Percentiles rank a stretch among this genome's conserved stretches.
Conservation (phyloP, 2,888 invertebrate genomes). For the Parapristionchus giblindavisi region DNA sequence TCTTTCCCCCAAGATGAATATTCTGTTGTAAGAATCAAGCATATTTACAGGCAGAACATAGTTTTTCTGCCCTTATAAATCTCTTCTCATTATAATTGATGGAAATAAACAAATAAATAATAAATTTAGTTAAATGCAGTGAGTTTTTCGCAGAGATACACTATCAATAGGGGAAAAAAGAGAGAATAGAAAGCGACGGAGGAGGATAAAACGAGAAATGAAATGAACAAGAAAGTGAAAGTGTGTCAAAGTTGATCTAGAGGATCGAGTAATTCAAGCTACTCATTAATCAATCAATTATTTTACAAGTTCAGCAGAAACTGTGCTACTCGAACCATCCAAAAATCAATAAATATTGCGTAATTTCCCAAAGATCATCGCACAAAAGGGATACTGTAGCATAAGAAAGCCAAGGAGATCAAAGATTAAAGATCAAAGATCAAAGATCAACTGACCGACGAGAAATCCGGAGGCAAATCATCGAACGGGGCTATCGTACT, state of each 20-base stretch:
- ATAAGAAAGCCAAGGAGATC: not conserved
- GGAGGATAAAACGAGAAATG: conserved; percentile 1
- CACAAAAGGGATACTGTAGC: not conserved
- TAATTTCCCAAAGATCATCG: not conserved
- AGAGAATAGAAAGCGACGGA: not conserved
- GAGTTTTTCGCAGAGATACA: too few species aligned
- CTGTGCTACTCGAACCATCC: not conserved
- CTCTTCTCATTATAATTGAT: too few species aligned
- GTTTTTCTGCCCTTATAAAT: too few species aligned
- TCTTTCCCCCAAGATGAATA: too few species aligned
- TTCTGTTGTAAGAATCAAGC: too few species aligned
- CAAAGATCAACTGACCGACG: not conserved
- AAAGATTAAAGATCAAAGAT: not conserved
- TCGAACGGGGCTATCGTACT: conserved; percentile 18
- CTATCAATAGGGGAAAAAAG: too few species aligned
- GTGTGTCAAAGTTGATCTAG: conserved; percentile 36
- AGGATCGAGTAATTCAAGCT: too few species aligned
- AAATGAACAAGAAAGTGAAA: conserved; percentile 23
- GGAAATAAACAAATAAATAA: too few species aligned
- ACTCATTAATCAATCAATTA: too few species aligned
- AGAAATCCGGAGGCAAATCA: conserved; percentile 28
- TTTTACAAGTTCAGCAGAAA: too few species aligned
- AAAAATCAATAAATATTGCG: not conserved
- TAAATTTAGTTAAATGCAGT: too few species aligned
- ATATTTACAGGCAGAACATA: too few species aligned